phyloP scores from a whole-genome alignment of 2,113 vertebrate species.

The Macroglossus sobrinus region DNA sequence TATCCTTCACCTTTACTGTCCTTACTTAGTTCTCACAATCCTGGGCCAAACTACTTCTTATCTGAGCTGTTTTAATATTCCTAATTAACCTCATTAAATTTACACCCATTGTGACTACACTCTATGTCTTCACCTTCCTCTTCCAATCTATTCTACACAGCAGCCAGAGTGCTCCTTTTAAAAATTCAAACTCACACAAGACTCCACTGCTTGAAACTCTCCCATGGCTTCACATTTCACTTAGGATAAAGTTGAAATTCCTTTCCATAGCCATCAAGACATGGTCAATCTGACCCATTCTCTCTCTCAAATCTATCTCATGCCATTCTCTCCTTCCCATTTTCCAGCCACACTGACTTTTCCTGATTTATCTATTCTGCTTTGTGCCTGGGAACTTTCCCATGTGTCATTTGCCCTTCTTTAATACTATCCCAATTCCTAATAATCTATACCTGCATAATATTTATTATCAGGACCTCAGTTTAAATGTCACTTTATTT shows the following conservation, averaged over 20 bases:
- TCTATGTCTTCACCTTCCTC: neutral
- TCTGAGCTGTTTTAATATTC: neutral
- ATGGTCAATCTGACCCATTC: neutral
- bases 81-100: neutral
- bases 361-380: neutral
- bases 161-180: neutral
- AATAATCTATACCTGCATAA: neutral
- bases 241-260: neutral
- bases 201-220: neutral
- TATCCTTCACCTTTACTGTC: neutral
- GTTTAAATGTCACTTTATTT: constrained; percentile 1
- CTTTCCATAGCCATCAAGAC: neutral
- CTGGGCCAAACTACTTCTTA: neutral
- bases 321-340: neutral
- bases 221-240: neutral
- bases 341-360: neutral
- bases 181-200: neutral
- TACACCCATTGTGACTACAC: neutral
- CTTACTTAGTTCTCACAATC: neutral
- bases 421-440: neutral
- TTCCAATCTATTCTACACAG: neutral
- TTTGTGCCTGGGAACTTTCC: neutral
- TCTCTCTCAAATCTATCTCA: neutral
- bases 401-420: neutral
- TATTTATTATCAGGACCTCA: neutral